Conservation (phyloP, 2,888 invertebrate genomes). For the Tromatobia lineatoria region DNA sequence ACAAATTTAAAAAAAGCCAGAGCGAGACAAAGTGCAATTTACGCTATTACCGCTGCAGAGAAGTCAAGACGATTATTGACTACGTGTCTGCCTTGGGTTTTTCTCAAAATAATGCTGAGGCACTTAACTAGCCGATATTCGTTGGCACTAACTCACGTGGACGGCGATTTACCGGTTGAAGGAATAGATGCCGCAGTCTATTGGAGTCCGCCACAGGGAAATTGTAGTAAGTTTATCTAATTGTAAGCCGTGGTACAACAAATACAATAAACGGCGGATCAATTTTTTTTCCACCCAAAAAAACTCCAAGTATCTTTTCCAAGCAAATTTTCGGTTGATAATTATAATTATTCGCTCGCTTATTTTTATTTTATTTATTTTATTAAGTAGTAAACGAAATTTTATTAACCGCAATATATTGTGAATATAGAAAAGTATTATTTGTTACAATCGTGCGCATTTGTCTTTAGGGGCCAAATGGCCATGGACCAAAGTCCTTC, state of each 20-base stretch:
- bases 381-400: too few relatives aligned
- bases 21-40: constrained; percentile 86
- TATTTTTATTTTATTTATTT: constrained; percentile 8
- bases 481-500: too few relatives aligned
- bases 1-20: constrained; percentile 85
- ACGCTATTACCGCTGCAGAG: constrained; percentile 87
- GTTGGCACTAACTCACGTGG: constrained; percentile 87
- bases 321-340: neutral
- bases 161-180: constrained; percentile 89
- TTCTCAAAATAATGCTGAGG: constrained; percentile 88
- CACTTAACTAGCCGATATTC: constrained; percentile 90
- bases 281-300: constrained; percentile 71
- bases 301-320: too few relatives aligned
- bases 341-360: neutral
- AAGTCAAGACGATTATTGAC: constrained; percentile 88
- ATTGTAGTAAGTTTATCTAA: constrained; percentile 89
- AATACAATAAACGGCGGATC: neutral
- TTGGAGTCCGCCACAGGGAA: constrained; percentile 92
- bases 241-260: neutral
- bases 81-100: constrained; percentile 88
- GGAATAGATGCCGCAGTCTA: constrained; percentile 89
- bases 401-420: too few relatives aligned
- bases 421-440: too few relatives aligned
- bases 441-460: too few relatives aligned
- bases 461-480: too few relatives aligned